Evolutionary conservation across 2,797 vertebrate genomes (phyloP).

Genomic region (Rhinatrema bivittatum): DNA sequence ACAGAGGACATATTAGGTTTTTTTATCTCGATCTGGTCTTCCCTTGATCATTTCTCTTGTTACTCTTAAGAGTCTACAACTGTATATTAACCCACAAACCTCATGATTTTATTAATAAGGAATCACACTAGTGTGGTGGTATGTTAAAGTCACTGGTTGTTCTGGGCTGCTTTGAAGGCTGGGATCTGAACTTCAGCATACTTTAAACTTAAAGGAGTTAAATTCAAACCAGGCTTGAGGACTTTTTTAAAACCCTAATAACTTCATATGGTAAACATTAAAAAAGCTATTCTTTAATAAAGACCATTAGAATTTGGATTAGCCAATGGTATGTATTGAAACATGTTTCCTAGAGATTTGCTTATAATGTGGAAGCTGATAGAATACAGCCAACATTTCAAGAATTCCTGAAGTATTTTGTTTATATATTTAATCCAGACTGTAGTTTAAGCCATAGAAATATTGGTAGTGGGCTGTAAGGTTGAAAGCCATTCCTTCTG

Average conservation of each 20-base stretch:
- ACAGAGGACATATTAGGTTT: slow-evolving; percentile 21
- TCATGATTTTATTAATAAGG: slow-evolving; percentile 22
- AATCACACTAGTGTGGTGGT: slow-evolving; percentile 38
- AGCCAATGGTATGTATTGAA: slow-evolving; percentile 12
- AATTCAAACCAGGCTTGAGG: slow-evolving; percentile 44
- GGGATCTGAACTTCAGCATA: slow-evolving; percentile 37
- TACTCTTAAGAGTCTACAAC: too few species aligned
- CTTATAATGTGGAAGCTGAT: accelerated
- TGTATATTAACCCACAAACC: slow-evolving; percentile 18
- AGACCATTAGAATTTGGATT: slow-evolving; percentile 20
- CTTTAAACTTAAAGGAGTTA: too few species aligned
- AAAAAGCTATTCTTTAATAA: too few species aligned
- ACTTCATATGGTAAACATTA: too few species aligned
- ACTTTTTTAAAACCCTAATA: slow-evolving; percentile 32
- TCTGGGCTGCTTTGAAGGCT: slow-evolving; percentile 33
- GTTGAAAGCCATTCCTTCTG: too few species aligned
- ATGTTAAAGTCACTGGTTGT: slow-evolving; percentile 41
- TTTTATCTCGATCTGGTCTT: slow-evolving; percentile 36
- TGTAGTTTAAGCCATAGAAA: too few species aligned
- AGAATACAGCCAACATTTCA: accelerated
- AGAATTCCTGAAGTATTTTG: not conserved
- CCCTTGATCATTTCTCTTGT: slow-evolving; percentile 29
- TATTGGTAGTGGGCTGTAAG: too few species aligned
- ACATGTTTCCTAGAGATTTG: not conserved
- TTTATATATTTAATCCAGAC: too few species aligned